Base-by-base conservation (phyloP, 2,113 vertebrate species). In the Athene cunicularia region DNA sequence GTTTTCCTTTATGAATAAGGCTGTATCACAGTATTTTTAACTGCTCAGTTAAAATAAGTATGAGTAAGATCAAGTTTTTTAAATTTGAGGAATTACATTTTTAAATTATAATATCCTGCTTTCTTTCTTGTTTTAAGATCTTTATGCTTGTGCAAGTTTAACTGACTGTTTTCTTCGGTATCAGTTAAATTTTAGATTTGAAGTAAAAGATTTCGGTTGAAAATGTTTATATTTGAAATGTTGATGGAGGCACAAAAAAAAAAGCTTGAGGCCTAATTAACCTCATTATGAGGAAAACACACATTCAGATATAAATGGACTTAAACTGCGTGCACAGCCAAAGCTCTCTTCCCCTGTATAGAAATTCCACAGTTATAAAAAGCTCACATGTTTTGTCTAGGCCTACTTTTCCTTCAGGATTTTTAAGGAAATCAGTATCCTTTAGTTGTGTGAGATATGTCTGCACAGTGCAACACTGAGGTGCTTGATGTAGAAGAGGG, bases 351-450 rank as follows among this genome's bases (percentile, higher is more conserved):
- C 18, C 53, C 19, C 55, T 1, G 2, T 55, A 23, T 4, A 80
- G 87, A 83, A 95, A 96, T 96, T 96, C 90, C 88, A 75, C 53
- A n/a, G 80, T 63, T 87, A 63, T 20, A 90, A 89, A 96, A 95
- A 79, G 43, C 53, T 88, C 71, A 58, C 55, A 93, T 90, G 90
- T 97, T 97, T 94, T 97, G 96, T 95, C 92, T 95, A 95, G 77
- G 74, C 15, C 41, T 59, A 21, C 27, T 77, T 96, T 66, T 94
- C 92, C 85, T 94, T 50, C 85, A 96, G 74, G 92, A 82, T 66
- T 96, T 96, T 91, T 24, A 64, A 88, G 83, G 93, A 93, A 91
- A 94, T 85, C 28, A 58, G 53, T 70, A 90, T 66, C 67, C 85
- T 86, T 87, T 58, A 62, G 53, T 58, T 8, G 8, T 24, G 30